phyloP scores from a whole-genome alignment of 2,888 invertebrate species.

The Synergus gifuensis region DNA sequence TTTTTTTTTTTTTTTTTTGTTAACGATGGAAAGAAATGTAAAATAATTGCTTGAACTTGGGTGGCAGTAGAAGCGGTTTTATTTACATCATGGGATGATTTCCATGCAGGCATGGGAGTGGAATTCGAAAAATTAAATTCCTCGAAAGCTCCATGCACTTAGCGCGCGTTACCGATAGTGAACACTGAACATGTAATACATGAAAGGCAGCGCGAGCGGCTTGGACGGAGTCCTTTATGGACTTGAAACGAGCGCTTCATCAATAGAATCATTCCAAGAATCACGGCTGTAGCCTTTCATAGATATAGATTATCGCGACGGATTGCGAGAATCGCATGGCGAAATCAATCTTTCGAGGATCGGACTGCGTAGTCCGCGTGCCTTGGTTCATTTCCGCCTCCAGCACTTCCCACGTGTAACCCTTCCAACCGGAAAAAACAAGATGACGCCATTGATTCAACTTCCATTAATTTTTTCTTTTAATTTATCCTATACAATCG shows the following conservation, averaged over 20 bases:
- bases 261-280: constrained; percentile 41
- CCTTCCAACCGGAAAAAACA: neutral
- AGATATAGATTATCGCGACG: constrained; percentile 39
- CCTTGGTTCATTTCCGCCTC: constrained; percentile 38
- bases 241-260: constrained; percentile 38
- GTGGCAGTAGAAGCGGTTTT: neutral
- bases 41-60: neutral
- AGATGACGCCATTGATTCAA: constrained; percentile 35
- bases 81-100: constrained; percentile 26
- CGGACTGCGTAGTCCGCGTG: constrained; percentile 25
- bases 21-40: neutral
- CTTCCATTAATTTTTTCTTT: constrained; percentile 2
- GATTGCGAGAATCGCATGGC: constrained; percentile 41
- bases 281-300: constrained; percentile 40
- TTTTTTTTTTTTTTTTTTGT: too few relatives aligned
- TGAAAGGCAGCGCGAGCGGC: constrained; percentile 53
- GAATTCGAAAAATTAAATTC: constrained; percentile 39
- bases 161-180: constrained; percentile 34
- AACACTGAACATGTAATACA: neutral
- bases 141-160: constrained; percentile 32
- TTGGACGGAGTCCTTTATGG: constrained; percentile 37
- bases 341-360: constrained; percentile 39
- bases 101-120: constrained; percentile 32
- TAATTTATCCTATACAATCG: constrained; percentile 5
- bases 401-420: constrained; percentile 39